Evolutionary conservation across 1,140 invertebrate species (phyloP), one percentile per base, ranked within the genome.

Genomic region (Orius insidiosus): DNA sequence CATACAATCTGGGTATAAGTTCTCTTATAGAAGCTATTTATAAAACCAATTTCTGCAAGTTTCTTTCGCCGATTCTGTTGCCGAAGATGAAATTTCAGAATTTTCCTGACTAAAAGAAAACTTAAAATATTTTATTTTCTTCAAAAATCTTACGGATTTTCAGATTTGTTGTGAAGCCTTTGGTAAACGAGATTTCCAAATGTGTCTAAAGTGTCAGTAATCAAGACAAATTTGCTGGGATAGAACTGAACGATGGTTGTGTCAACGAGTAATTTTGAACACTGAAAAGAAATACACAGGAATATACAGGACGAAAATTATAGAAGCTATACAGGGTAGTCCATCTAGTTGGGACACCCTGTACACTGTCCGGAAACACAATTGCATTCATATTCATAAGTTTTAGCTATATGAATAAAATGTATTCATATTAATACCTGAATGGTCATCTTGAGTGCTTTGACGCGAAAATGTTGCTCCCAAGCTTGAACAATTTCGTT

Each of bases 11-110:
- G n/a, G 93, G 92, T 14, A 98, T 70, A 9, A 98, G 62, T 67
- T 98, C 94, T 57, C 92, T 70, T 52, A 98, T 96, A 1, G 92
- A 96, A 1, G 92, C 87, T 60, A 97, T 93, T 98, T 98, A 63
- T 88, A 96, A 66, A 97, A 93, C 94, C 94, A 98, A 70, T 98
- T 98, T 49, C 85, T 75, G 61, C 92, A 95, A 6, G 89, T 97
- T 67, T 98, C 93, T 62, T 89, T 89, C 0, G 90, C 89, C 49
- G 75, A 68, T 60, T 93, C 88, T 7, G 85, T 78, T 8, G 90
- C 77, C 67, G 16, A 24, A 24, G 24, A 24, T 24, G 24, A 24
- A n/a, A n/a, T 43, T 19, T n/a, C 11, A 30, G 8, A 30, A n/a
- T 11, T 31, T 30, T n/a, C 41, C 11, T 9, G 18, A 5, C 18